A percentile compares a stretch with the other conserved stretches of the same genome.
Evolutionary conservation across 2,113 vertebrate genomes (phyloP).

Genomic region (Brevimyrus niger): DNA sequence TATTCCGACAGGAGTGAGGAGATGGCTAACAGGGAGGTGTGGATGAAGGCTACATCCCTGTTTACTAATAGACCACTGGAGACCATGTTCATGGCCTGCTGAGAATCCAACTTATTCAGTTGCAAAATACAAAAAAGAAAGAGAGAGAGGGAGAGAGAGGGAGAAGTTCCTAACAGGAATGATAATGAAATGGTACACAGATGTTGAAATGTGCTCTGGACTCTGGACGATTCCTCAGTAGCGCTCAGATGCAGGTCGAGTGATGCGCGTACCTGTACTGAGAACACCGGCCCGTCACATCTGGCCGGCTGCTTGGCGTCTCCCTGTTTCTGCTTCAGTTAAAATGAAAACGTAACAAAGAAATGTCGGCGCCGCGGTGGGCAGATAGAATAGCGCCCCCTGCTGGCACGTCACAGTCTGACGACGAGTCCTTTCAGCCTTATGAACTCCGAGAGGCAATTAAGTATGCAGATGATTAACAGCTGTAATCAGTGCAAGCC

Average conservation of each 20-base stretch:
- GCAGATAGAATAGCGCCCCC: neutral
- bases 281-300: neutral
- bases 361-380: neutral
- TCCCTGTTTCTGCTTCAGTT: neutral
- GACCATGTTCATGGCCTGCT: constrained; percentile 57
- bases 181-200: constrained; percentile 17
- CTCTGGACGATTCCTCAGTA: neutral
- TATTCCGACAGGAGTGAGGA: constrained; percentile 61
- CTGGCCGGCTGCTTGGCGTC: neutral
- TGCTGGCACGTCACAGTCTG: neutral
- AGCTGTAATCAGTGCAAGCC: constrained; percentile 38
- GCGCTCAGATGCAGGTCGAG: neutral
- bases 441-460: constrained; percentile 58
- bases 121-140: constrained; percentile 43
- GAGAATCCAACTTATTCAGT: constrained; percentile 53
- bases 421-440: constrained; percentile 36
- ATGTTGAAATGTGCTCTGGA: constrained; percentile 17
- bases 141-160: constrained; percentile 24
- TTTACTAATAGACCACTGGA: constrained; percentile 76
- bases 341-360: neutral
- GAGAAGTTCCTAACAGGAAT: constrained; percentile 31
- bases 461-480: constrained; percentile 61
- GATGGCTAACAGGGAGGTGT: constrained; percentile 54
- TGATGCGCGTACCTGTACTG: neutral
- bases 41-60: constrained; percentile 62